These are phyloP conservation scores for Girardia tigrina DNA, from an alignment of 2,888 invertebrate species.

Conservation along the genomic window DNA sequence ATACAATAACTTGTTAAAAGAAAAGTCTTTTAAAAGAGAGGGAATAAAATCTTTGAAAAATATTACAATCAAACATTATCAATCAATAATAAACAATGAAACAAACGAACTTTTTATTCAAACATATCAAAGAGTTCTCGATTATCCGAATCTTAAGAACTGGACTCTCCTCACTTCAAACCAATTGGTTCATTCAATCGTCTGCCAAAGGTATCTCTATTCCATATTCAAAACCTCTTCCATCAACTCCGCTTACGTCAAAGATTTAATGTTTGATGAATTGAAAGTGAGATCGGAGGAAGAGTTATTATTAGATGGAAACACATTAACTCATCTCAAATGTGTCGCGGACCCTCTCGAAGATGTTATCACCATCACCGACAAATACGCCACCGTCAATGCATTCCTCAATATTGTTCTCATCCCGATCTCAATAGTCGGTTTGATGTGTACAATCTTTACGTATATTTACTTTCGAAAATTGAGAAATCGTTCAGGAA, in stretches of 20 bases:
- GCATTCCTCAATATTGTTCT: neutral
- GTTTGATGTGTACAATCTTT: neutral
- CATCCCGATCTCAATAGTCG: neutral
- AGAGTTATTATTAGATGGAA: neutral
- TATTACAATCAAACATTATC: neutral
- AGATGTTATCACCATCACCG: neutral
- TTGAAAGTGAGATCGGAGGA: neutral
- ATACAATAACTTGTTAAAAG: neutral
- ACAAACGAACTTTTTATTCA: neutral
- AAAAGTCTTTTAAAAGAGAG: neutral
- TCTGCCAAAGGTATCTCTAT: neutral
- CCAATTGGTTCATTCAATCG: neutral
- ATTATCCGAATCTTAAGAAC: neutral
- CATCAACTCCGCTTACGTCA: neutral
- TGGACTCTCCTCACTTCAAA: neutral
- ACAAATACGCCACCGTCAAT: neutral
- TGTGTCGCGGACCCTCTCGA: neutral
- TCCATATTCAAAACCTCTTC: neutral
- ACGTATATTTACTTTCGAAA: neutral
- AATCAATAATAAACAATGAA: neutral
- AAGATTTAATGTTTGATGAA: neutral
- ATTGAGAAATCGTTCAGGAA: slow-evolving; percentile 16
- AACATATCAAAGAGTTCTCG: neutral
- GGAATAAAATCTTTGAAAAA: neutral
- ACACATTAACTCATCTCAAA: neutral